Conservation (phyloP, 2,113 vertebrate genomes). For the Pachypanchax playfairii region DNA sequence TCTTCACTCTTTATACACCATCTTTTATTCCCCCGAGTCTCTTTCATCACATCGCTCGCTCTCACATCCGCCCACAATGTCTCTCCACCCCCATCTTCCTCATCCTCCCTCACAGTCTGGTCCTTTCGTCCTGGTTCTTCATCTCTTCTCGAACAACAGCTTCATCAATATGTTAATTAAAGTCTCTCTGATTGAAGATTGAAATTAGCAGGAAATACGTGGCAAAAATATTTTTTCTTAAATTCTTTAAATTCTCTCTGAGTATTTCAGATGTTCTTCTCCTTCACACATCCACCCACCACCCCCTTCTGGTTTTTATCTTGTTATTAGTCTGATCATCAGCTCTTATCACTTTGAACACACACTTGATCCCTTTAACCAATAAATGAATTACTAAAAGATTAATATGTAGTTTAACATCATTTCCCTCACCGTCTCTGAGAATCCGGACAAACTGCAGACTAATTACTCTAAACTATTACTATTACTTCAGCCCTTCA, state of each 20-base stretch:
- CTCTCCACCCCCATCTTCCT: constrained; percentile 33
- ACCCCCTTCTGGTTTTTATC: constrained; percentile 13
- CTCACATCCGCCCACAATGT: constrained; percentile 40
- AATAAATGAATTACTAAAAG: constrained; percentile 6
- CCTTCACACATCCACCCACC: constrained; percentile 67
- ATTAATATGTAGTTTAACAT: not conserved
- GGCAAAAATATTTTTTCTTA: constrained; percentile 19
- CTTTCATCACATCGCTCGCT: constrained; percentile 27
- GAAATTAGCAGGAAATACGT: constrained; percentile 32
- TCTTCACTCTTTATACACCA: constrained; percentile 13
- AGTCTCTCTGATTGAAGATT: constrained; percentile 21
- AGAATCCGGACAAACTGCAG: not conserved
- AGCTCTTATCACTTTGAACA: constrained; percentile 28
- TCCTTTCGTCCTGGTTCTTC: constrained; percentile 2
- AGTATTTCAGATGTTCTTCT: constrained; percentile 32
- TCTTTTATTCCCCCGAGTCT: constrained; percentile 35
- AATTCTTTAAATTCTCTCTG: constrained; percentile 14
- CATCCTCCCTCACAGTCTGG: constrained; percentile 12
- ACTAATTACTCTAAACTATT: constrained; percentile 13
- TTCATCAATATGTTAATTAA: constrained; percentile 43
- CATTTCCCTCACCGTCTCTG: not conserved
- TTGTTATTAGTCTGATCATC: constrained; percentile 21
- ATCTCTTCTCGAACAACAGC: constrained; percentile 6
- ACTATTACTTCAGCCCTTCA: not conserved
- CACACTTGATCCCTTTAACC: constrained; percentile 18